Evolutionary conservation across 2,888 invertebrate species (phyloP), one percentile per base, ranked within the genome.

Genomic region (Eristalinus sepulchralis): DNA sequence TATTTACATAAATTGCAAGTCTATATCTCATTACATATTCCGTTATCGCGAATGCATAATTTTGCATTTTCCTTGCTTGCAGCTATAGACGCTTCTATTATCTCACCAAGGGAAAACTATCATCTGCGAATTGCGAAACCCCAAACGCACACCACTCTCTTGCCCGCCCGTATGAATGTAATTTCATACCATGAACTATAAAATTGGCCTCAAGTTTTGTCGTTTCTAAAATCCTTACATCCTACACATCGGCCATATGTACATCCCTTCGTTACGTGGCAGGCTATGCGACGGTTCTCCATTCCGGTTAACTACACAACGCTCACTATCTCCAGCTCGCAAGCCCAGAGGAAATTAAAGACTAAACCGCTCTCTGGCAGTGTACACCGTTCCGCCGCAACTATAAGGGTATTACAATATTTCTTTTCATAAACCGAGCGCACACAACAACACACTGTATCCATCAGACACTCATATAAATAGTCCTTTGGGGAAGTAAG

Each of bases 41-140:
- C n/a, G 17, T 47, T 47, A 47, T 47, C 47, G 47, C 47, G 47
- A 47, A 5, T 47, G 11, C 64, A 27, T 20, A 20, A 76, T 62
- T 64, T 76, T 33, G 9, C 72, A 82, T 27, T 70, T 68, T 89
- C 91, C 91, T 91, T 89, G 91, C 92, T 91, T 89, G 89, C 88
- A 92, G 91, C 91, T 90, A 92, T 90, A 92, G 92, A 92, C 92
- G 91, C 90, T 89, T 89, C 89, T 90, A 89, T 90, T 91, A 90
- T 90, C 73, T 64, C 70, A 82, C 53, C 90, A 90, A 92, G 92
- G 90, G 92, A 92, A 92, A 91, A 90, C 91, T 91, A 92, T 92
- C 92, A 92, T 91, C 91, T 92, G 92, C 90, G 89, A 90, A 89
- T 89, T 90, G 89, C 89, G 47, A 59, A 83, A 47, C 13, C 36